phyloP scores from a whole-genome alignment of 2,888 invertebrate genomes.

The Nymphalis urticae region DNA sequence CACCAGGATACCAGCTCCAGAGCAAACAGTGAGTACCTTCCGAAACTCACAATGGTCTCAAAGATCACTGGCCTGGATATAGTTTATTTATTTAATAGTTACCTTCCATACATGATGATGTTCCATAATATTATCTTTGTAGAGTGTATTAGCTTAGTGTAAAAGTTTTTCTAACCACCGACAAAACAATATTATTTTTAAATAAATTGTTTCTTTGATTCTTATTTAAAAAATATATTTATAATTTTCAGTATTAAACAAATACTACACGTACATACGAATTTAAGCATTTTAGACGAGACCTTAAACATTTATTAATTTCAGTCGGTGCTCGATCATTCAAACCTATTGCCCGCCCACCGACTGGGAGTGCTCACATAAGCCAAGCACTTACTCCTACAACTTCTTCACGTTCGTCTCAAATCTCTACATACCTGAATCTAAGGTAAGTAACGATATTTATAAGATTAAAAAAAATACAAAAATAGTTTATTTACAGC shows the following conservation, averaged over 20 bases:
- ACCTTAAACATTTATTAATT: constrained; percentile 55
- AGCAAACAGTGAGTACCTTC: constrained; percentile 38
- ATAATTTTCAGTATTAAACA: not conserved
- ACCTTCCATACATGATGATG: no score
- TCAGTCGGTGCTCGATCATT: constrained; percentile 90
- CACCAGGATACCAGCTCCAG: constrained; percentile 87
- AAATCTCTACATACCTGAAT: constrained; percentile 85
- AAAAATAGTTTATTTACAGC: no score
- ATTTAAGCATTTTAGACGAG: not conserved
- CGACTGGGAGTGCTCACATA: constrained; percentile 87
- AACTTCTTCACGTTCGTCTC: constrained; percentile 97
- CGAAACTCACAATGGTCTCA: not conserved
- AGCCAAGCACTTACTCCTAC: constrained; percentile 93
- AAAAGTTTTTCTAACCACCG: no score
- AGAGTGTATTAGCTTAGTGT: no score
- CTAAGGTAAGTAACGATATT: constrained; percentile 51
- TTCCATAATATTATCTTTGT: no score
- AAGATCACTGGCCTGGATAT: no score
- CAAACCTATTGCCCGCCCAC: constrained; percentile 85
- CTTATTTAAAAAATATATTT: no score
- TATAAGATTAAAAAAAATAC: not conserved
- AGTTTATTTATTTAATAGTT: no score
- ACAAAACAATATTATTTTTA: no score
- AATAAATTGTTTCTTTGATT: no score
- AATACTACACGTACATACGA: not conserved